A percentile compares a stretch with the other conserved stretches of the same genome.
Conservation (phyloP, 2,888 invertebrate species). For the Hydraecia micacea region DNA sequence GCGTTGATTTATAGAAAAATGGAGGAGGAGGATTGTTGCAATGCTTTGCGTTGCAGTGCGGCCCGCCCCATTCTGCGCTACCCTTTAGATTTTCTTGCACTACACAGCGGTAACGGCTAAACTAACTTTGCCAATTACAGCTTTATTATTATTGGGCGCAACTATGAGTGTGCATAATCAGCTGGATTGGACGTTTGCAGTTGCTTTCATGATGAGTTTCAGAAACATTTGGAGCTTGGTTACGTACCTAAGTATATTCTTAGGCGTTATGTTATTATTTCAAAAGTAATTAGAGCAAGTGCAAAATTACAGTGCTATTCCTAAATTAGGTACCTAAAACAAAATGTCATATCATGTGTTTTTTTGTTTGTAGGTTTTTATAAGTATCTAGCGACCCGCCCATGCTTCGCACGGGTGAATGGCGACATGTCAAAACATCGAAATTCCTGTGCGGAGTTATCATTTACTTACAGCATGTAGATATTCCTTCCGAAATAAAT, state of each 20-base stretch:
- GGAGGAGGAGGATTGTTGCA: neutral
- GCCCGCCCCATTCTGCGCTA: neutral
- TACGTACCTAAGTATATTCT: slow-evolving; percentile 5
- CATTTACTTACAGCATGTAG: neutral
- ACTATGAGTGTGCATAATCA: slow-evolving; percentile 45
- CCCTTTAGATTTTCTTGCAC: slow-evolving; percentile 41
- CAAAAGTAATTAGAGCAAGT: neutral
- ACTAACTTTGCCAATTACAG: slow-evolving; percentile 58
- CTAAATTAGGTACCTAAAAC: neutral
- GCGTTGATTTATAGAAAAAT: neutral
- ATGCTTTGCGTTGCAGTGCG: neutral
- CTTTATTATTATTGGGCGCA: slow-evolving; percentile 57
- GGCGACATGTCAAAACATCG: no score
- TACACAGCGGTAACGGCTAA: slow-evolving; percentile 35
- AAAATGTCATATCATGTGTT: no score
- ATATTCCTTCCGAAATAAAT: neutral
- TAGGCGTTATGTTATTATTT: slow-evolving; percentile 20
- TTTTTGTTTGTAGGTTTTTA: neutral
- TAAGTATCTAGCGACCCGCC: neutral
- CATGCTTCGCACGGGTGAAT: neutral
- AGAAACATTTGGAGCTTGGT: neutral
- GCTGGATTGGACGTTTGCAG: slow-evolving; percentile 20
- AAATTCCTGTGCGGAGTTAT: no score
- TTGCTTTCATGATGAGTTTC: slow-evolving; percentile 39
- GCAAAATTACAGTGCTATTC: neutral